Evolutionary conservation across 2,113 vertebrate genomes (phyloP), one percentile per base, ranked within the genome.

Genomic region (Suncus etruscus): DNA sequence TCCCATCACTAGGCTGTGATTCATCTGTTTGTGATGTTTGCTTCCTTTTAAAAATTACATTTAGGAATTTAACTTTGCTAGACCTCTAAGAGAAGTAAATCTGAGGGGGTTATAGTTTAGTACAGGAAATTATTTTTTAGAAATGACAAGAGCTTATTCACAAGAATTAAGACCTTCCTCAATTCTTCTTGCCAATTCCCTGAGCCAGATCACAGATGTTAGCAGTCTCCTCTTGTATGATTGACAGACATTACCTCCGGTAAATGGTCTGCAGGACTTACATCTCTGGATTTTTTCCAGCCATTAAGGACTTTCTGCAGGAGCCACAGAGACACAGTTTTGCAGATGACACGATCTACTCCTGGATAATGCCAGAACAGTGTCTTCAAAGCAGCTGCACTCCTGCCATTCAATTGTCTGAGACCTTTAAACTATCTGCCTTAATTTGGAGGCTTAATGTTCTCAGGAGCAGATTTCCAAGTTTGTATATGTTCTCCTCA

Each of bases 1-100:
- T 94, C 84, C 87, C 63, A 73, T 90, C 75, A 86, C 72, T 93
- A 86, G 54, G 66, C 77, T 89, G 75, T n/a, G 47, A 90, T 94
- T 91, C 84, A 24, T 89, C 72, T 45, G 61, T 54, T 91, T 95
- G 45, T 95, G 61, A 88, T 83, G 88, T 29, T 69, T 80, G 51
- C 51, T 91, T 94, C 48, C 85, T 77, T 83, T 68, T 86, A 6
- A 80, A 94, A 82, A 92, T 54, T 27, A 1, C 32, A 39, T 18
- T 80, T 29, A 93, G 39, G 82, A 31, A 83, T 94, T 73, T 66
- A 91, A 68, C 61, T 87, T 14, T 1, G 84, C 58, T 15, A 72
- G 75, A 91, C 39, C 50, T 75, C 47, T 79, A 92, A 76, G 58
- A 76, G 72, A 72, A 92, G 69, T 73, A 72, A 87, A 94, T 74